Conservation (phyloP, 2,113 vertebrate species). For the Megalops atlanticus region DNA sequence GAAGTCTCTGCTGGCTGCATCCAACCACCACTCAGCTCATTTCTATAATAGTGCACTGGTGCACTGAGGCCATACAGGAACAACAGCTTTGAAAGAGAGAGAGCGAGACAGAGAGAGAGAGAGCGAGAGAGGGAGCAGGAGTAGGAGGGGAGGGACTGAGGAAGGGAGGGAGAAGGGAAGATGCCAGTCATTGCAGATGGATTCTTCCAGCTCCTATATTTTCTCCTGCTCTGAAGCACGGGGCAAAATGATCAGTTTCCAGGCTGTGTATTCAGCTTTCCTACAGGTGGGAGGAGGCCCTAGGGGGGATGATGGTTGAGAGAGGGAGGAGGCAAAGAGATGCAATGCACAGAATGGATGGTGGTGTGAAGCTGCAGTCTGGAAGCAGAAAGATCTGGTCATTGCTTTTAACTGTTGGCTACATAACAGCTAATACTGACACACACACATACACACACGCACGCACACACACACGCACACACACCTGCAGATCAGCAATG, state of each 20-base stretch:
- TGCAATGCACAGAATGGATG: conserved; percentile 21
- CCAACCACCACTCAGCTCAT: conserved; percentile 69
- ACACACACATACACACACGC: not conserved
- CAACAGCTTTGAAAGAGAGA: conserved; percentile 55
- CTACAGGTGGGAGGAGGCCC: conserved; percentile 13
- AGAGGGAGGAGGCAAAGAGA: conserved; percentile 11
- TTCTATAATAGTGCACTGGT: conserved; percentile 66
- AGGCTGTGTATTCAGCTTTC: conserved; percentile 24
- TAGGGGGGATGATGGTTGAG: conserved; percentile 27
- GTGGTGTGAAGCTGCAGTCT: conserved; percentile 44
- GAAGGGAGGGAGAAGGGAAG: conserved; percentile 24
- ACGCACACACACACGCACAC: not conserved
- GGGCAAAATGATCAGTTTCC: conserved; percentile 46
- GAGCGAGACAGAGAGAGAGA: conserved; percentile 22
- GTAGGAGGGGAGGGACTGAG: not conserved
- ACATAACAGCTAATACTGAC: not conserved
- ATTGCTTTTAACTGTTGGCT: conserved; percentile 37
- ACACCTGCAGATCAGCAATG: not conserved
- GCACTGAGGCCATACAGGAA: conserved; percentile 62
- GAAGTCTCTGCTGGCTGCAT: conserved; percentile 64
- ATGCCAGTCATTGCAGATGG: conserved; percentile 53
- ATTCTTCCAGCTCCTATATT: conserved; percentile 43
- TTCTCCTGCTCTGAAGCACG: conserved; percentile 35
- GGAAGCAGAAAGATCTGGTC: conserved; percentile 35
- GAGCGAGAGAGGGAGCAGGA: not conserved